Conservation (phyloP, 1,140 invertebrate genomes). For the Andricus grossulariae region DNA sequence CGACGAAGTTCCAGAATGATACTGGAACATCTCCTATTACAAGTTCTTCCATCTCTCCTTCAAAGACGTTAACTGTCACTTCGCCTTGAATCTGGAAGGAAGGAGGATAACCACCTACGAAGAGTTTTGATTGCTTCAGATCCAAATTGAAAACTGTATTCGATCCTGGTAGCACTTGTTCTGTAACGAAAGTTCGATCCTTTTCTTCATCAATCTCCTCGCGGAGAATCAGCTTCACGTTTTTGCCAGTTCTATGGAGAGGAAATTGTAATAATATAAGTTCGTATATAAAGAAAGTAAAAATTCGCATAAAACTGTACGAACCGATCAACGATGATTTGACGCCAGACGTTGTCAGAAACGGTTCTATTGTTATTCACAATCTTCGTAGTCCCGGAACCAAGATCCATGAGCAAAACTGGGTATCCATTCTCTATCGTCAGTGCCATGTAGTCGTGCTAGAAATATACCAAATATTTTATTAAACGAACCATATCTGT, state of each 20-base stretch:
- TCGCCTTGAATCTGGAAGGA: conserved; percentile 82
- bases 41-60: conserved; percentile 93
- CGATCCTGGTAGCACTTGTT: conserved; percentile 81
- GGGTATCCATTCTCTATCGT: conserved; percentile 92
- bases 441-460: conserved; percentile 96
- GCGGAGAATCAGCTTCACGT: conserved; percentile 87
- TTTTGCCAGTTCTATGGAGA: conserved; percentile 84
- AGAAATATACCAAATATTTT: conserved; percentile 49
- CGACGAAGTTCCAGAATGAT: conserved; percentile 96
- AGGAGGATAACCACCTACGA: conserved; percentile 91
- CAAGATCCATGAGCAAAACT: conserved; percentile 90
- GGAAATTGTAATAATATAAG: not conserved
- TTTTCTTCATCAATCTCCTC: conserved; percentile 83
- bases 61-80: conserved; percentile 85
- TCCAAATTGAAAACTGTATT: conserved; percentile 92
- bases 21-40: conserved; percentile 91
- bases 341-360: conserved; percentile 93
- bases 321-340: conserved; percentile 91
- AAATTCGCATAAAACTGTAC: not conserved
- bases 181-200: conserved; percentile 76
- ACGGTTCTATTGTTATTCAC: conserved; percentile 84
- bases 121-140: conserved; percentile 89
- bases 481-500: conserved; percentile 18
- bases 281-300: not conserved
- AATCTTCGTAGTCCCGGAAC: conserved; percentile 87